Evolutionary conservation across 2,113 vertebrate genomes (phyloP).

Genomic region (Panurus biarmicus): DNA sequence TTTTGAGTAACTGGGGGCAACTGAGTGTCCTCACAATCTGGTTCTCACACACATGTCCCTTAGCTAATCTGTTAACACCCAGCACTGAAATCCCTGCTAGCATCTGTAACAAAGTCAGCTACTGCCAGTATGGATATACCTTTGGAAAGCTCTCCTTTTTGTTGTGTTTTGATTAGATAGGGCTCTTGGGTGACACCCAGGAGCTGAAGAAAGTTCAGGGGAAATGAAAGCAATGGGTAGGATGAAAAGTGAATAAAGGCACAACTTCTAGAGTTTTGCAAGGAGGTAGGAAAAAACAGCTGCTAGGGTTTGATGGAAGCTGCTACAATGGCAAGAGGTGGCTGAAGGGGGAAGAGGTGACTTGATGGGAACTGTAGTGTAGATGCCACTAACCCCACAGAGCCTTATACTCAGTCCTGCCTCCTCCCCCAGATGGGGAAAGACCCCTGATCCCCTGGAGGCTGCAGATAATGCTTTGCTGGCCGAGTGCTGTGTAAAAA

Average conservation of each 20-base stretch:
- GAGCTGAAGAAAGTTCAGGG: background rate
- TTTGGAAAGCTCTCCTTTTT: background rate
- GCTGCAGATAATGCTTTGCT: background rate
- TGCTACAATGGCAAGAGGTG: rapidly evolving
- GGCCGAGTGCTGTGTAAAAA: background rate
- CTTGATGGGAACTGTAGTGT: background rate
- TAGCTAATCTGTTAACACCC: background rate
- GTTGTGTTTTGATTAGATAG: background rate
- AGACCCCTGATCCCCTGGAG: background rate
- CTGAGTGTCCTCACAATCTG: background rate
- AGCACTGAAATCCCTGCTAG: background rate
- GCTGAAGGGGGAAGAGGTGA: background rate
- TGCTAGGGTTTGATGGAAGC: background rate
- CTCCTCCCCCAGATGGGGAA: background rate
- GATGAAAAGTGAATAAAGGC: background rate
- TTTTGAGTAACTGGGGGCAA: background rate
- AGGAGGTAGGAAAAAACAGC: rapidly evolving
- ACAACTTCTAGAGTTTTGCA: background rate
- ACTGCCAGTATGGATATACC: background rate
- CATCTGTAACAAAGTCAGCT: background rate
- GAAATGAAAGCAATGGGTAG: background rate
- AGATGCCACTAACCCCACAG: background rate
- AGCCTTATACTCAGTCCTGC: background rate
- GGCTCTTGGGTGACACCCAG: background rate
- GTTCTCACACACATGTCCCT: background rate